Conservation (phyloP, 2,113 vertebrate genomes). For the Aythya baeri region DNA sequence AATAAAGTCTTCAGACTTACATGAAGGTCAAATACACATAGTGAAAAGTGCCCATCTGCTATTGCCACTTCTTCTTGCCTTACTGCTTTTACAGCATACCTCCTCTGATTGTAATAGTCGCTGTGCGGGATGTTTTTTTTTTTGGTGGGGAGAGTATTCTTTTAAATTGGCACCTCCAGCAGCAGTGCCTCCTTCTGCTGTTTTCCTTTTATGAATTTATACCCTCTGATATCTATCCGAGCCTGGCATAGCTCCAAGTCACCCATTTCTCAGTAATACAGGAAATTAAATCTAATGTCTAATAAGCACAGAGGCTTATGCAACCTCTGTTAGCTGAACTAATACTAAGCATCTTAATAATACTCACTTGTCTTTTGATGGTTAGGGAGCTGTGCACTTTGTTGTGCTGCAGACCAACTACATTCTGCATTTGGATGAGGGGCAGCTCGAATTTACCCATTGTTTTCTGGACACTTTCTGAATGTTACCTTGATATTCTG, state of each 20-base stretch:
- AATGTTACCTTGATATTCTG: neutral
- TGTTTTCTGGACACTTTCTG: neutral
- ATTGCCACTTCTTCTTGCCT: neutral
- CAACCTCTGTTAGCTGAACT: neutral
- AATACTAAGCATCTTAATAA: constrained; percentile 3
- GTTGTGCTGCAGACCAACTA: neutral
- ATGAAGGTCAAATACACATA: neutral
- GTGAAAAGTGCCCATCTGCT: neutral
- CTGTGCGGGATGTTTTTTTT: neutral
- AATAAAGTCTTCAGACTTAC: neutral
- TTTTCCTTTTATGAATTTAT: constrained; percentile 21
- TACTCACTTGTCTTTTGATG: neutral
- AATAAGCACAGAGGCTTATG: neutral
- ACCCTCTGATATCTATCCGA: neutral
- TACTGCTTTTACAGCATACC: neutral
- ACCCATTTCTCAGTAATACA: constrained; percentile 32
- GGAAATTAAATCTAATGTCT: constrained; percentile 31
- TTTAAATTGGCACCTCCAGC: constrained; percentile 7
- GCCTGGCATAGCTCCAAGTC: constrained; percentile 25
- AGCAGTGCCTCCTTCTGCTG: neutral
- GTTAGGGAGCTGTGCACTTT: neutral
- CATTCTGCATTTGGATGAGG: neutral
- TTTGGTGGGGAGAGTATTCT: neutral
- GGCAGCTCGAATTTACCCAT: neutral
- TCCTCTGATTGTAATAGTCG: neutral